phyloP scores from a whole-genome alignment of 2,113 vertebrate species.

The Phaethornis superciliosus region DNA sequence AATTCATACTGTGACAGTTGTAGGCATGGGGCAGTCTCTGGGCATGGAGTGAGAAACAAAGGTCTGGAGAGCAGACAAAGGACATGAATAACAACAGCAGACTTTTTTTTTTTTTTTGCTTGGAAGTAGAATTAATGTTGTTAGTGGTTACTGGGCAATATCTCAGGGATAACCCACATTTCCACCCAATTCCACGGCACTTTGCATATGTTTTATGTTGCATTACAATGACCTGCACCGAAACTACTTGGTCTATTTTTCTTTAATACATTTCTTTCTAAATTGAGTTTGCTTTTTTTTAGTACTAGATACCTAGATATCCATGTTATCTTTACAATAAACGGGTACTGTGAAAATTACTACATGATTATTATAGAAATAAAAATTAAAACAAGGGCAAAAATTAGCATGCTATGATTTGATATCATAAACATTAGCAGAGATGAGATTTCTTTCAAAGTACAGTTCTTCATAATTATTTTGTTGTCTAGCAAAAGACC shows the following conservation, averaged over 20 bases:
- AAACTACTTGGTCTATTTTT: not conserved
- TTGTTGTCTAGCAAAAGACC: not conserved
- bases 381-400: not conserved
- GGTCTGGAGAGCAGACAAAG: not conserved
- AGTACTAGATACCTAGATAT: not conserved
- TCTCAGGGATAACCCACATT: not conserved
- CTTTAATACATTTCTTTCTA: not conserved
- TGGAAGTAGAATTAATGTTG: not conserved
- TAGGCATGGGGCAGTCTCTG: not conserved
- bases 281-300: not conserved
- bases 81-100: not conserved
- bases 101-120: not conserved
- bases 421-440: not conserved
- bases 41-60: not conserved
- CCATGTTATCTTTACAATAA: not conserved
- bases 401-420: not conserved
- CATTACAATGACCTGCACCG: not conserved
- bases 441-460: not conserved
- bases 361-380: not conserved
- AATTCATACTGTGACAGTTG: not conserved
- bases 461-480: not conserved
- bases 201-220: not conserved
- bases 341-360: not conserved
- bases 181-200: not conserved
- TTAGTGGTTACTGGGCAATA: not conserved